phyloP scores from a whole-genome alignment of 1,140 invertebrate genomes.

The Melipona quadrifasciata region DNA sequence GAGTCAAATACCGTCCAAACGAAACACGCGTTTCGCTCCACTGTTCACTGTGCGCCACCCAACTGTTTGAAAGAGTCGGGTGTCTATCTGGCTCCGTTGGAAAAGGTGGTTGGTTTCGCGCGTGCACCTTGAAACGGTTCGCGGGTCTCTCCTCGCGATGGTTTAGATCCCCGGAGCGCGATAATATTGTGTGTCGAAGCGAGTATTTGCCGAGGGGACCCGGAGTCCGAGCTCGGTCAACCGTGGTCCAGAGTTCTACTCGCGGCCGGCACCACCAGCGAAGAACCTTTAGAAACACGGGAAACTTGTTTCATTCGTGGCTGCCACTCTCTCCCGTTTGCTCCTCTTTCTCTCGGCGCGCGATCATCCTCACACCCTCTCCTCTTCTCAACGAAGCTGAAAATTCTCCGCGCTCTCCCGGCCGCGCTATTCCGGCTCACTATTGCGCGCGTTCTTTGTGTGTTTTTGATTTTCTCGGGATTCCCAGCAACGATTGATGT shows the following conservation, averaged over 20 bases:
- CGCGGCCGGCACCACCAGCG: neutral
- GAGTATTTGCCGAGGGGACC: conserved; percentile 68
- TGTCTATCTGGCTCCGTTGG: conserved; percentile 9
- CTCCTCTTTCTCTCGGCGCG: conserved; percentile 18
- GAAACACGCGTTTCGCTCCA: too few species aligned
- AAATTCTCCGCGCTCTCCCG: neutral
- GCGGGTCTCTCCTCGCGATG: conserved; percentile 48
- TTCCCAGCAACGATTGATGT: neutral
- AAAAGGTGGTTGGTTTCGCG: conserved; percentile 16
- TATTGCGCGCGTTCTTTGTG: neutral
- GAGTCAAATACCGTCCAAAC: too few species aligned
- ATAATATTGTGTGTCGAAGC: conserved; percentile 72
- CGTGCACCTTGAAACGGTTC: conserved; percentile 34
- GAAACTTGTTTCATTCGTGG: conserved; percentile 67
- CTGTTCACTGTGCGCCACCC: neutral
- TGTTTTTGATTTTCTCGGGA: neutral
- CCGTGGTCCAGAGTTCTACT: conserved; percentile 27
- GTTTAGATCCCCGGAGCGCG: conserved; percentile 71
- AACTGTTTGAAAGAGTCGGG: conserved; percentile 28
- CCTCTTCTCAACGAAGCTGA: neutral
- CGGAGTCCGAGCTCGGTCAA: conserved; percentile 29
- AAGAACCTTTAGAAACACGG: conserved; percentile 68
- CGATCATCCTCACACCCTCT: conserved; percentile 24
- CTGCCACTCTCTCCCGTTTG: conserved; percentile 11
- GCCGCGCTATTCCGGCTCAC: neutral